These are phyloP conservation scores for Thamnaconus septentrionalis DNA, from an alignment of 2,113 vertebrate genomes.

Conservation along the genomic window DNA sequence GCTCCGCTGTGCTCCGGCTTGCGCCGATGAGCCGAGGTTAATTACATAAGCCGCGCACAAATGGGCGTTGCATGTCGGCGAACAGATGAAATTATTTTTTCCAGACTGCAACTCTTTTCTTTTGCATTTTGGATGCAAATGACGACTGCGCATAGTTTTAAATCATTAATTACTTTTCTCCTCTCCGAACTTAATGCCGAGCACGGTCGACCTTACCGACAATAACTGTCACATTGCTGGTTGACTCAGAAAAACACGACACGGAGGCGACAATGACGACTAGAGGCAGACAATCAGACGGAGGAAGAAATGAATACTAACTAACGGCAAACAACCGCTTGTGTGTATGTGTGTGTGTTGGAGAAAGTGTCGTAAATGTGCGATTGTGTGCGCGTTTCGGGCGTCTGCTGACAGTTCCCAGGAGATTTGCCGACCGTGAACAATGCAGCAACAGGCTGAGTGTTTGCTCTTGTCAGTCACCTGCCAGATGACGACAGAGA, in stretches of 20 bases:
- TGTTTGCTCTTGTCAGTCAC: slow-evolving; percentile 73
- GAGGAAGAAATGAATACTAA: slow-evolving; percentile 69
- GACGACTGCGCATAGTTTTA: not conserved
- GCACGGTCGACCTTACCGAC: slow-evolving; percentile 19
- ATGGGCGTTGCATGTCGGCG: slow-evolving; percentile 3
- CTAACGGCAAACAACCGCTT: slow-evolving; percentile 14
- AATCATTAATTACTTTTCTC: not conserved
- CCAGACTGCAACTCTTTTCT: not conserved
- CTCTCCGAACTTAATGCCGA: slow-evolving; percentile 13
- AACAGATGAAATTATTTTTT: slow-evolving; percentile 5
- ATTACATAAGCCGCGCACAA: slow-evolving; percentile 42
- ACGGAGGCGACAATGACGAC: slow-evolving; percentile 42
- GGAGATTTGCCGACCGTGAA: slow-evolving; percentile 50
- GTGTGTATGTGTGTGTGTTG: slow-evolving; percentile 33
- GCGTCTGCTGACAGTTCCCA: slow-evolving; percentile 45
- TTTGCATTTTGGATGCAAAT: not conserved
- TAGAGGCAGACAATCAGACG: slow-evolving; percentile 37
- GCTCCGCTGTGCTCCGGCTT: slow-evolving; percentile 32
- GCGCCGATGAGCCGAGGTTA: slow-evolving; percentile 30
- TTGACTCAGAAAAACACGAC: slow-evolving; percentile 38
- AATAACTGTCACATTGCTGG: slow-evolving; percentile 51
- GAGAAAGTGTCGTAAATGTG: slow-evolving; percentile 11
- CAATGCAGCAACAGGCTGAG: slow-evolving; percentile 50
- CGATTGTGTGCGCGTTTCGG: not conserved
- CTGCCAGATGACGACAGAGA: slow-evolving; percentile 59